A percentile compares a stretch with the other conserved stretches of the same genome.
Conservation (phyloP, 2,797 vertebrate genomes). For the Euthynnus affinis region DNA sequence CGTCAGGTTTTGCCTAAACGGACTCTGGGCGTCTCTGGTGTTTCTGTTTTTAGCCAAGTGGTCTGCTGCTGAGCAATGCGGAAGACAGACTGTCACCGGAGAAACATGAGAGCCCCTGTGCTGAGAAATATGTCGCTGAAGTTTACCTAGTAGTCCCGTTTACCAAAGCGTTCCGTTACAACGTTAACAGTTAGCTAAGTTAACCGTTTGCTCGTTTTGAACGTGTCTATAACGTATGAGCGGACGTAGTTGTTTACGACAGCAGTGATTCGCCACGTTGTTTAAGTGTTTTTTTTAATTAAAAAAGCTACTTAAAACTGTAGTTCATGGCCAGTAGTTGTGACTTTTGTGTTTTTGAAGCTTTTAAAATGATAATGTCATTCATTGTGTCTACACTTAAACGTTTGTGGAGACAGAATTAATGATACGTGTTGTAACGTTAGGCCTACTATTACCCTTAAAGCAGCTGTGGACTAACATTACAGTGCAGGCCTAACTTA, state of each 20-base stretch:
- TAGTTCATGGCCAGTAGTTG: not conserved
- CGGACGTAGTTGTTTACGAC: slow-evolving; percentile 41
- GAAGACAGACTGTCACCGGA: slow-evolving; percentile 75
- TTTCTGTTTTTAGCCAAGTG: slow-evolving; percentile 65
- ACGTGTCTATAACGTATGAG: not conserved
- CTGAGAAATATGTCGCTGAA: slow-evolving; percentile 46
- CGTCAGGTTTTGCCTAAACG: slow-evolving; percentile 35
- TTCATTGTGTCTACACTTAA: not conserved
- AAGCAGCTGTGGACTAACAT: not conserved
- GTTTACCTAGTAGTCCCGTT: not conserved
- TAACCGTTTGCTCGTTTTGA: not conserved
- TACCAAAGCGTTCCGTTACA: not conserved
- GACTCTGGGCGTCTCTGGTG: slow-evolving; percentile 53
- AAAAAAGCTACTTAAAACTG: not conserved
- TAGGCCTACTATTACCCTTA: not conserved
- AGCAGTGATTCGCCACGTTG: slow-evolving; percentile 56
- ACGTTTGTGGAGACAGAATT: not conserved
- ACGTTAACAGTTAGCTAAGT: not conserved
- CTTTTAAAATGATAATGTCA: not conserved
- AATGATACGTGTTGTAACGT: not conserved
- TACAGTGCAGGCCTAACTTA: not conserved
- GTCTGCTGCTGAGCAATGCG: slow-evolving; percentile 75
- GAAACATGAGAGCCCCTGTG: slow-evolving; percentile 45
- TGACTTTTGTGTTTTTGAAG: not conserved
- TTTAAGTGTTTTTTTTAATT: slow-evolving; percentile 5